Evolutionary conservation across 2,888 invertebrate species (phyloP), one percentile per base, ranked within the genome.

Genomic region (Ectropis crepuscularia): DNA sequence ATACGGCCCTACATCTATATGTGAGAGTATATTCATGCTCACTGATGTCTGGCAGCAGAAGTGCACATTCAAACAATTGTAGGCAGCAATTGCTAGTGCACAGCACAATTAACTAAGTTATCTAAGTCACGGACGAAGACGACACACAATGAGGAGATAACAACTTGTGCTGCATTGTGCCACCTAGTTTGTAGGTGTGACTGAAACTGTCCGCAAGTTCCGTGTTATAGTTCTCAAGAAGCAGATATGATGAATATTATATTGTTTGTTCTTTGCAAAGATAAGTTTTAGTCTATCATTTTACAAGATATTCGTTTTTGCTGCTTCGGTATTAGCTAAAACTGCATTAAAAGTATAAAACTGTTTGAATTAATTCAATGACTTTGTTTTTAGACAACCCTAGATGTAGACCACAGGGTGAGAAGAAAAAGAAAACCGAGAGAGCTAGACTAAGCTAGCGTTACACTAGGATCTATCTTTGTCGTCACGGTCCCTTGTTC

Each of bases 71-170:
- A 39, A 2, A 49, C 6, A 10, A 47, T 41, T 51, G 58, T 46
- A 12, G 51, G 43, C 50, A 46, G 43, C 50, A 46, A 51, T 57
- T 60, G 49, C 50, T 50, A 54, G 54, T 55, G 50, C 58, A 38
- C 10, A 62, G 45, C 50, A 42, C 61, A 50, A 60, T 38, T 67
- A 53, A 63, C 53, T 58, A 65, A 68, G 65, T 70, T 78, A 80
- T 77, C 73, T 77, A 74, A 79, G 81, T 78, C 81, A 80, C 69
- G 80, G 79, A 69, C 78, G 71, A 62, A 79, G 79, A 69, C 78
- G 71, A 62, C 57, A 63, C 71, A 79, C 75, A 77, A 75, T 72
- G 54, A 58, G 41, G 58, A 78, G 78, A 78, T 80, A 80, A 75
- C 69, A 58, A 43, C 42, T 61, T 70, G 57, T 67, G 45, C 45